These are phyloP conservation scores for Campoplex nolae DNA, from an alignment of 2,888 invertebrate genomes.

Conservation along the genomic window DNA sequence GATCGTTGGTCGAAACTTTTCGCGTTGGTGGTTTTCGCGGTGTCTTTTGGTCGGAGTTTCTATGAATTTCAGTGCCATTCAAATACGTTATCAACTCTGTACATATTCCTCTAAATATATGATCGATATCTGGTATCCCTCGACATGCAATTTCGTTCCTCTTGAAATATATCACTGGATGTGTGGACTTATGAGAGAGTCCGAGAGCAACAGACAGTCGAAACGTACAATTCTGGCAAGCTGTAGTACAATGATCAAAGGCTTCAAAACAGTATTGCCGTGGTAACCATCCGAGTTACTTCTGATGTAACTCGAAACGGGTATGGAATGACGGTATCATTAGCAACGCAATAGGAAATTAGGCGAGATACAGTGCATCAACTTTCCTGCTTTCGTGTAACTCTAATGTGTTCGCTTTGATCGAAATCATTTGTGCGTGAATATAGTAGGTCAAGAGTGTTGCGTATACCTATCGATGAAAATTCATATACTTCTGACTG, in stretches of 20 bases:
- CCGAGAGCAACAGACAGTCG: not conserved
- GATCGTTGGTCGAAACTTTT: constrained; percentile 49
- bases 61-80: constrained; percentile 29
- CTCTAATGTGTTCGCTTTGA: not conserved
- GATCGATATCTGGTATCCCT: not conserved
- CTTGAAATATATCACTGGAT: not conserved
- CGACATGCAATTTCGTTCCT: not conserved
- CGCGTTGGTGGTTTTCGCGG: constrained; percentile 28
- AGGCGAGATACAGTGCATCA: not conserved
- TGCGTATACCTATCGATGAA: not conserved
- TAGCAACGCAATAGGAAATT: not conserved
- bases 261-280: not conserved
- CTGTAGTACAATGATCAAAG: not conserved
- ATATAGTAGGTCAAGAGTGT: not conserved
- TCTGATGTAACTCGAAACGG: not conserved
- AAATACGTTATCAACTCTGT: constrained; percentile 15
- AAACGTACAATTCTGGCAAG: not conserved
- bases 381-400: not conserved
- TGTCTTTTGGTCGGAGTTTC: constrained; percentile 44
- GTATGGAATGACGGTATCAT: not conserved
- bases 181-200: not conserved
- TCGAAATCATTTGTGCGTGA: not conserved
- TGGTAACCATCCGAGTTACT: not conserved
- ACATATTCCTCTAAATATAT: not conserved
- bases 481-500: not conserved